These are phyloP conservation scores for Campylomormyrus numenius DNA, from an alignment of 2,113 vertebrate species.

Conservation along the genomic window DNA sequence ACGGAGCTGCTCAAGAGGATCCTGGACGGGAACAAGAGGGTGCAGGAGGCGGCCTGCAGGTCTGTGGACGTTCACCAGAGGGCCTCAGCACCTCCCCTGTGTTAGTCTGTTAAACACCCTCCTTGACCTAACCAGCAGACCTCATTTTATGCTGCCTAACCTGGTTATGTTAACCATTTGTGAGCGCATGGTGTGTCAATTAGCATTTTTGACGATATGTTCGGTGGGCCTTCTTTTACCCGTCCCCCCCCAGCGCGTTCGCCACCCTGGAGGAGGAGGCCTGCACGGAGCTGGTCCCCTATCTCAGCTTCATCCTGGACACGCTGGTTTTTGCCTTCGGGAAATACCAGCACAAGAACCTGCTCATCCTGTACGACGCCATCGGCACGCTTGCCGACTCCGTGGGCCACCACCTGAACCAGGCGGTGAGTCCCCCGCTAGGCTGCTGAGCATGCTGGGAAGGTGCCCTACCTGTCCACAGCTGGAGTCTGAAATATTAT, in stretches of 20 bases:
- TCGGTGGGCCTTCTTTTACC: neutral
- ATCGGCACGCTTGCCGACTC: constrained; percentile 89
- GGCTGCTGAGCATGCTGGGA: neutral
- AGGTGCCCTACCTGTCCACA: neutral
- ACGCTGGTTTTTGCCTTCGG: constrained; percentile 92
- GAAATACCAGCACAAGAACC: constrained; percentile 94
- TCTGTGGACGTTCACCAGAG: constrained; percentile 30
- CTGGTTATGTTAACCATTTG: neutral
- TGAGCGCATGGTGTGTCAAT: neutral
- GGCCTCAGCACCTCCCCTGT: neutral
- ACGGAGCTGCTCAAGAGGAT: constrained; percentile 88
- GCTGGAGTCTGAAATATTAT: neutral
- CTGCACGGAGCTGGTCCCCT: constrained; percentile 90
- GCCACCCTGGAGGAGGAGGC: constrained; percentile 92
- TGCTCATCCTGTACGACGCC: constrained; percentile 90
- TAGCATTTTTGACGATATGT: neutral
- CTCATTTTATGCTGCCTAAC: neutral
- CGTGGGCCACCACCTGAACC: constrained; percentile 90
- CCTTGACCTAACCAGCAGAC: neutral
- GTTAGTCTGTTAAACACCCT: neutral
- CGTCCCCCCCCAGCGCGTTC: constrained; percentile 66
- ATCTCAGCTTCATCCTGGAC: constrained; percentile 90
- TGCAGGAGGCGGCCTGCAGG: constrained; percentile 95
- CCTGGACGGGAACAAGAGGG: constrained; percentile 88
- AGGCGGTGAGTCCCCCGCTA: constrained; percentile 62